phyloP scores from a whole-genome alignment of 2,113 vertebrate species.

The Oncorhynchus mykiss region DNA sequence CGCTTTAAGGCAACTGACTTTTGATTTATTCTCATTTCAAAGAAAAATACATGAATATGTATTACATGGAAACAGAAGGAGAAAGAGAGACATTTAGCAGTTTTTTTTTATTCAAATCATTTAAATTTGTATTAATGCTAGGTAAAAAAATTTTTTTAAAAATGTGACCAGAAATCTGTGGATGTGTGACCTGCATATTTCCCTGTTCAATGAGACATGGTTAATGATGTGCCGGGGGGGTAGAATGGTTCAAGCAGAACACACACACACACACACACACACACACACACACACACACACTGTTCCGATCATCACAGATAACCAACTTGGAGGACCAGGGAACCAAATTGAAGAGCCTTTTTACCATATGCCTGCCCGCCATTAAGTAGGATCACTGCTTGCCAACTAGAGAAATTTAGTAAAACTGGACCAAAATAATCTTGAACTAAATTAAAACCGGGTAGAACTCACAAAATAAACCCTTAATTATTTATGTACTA shows the following conservation, averaged over 20 bases:
- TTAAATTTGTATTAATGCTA: conserved; percentile 57
- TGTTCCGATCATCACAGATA: conserved; percentile 72
- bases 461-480: conserved; percentile 24
- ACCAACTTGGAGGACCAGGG: conserved; percentile 63
- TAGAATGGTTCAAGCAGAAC: conserved; percentile 64
- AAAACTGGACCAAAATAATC: conserved; percentile 24
- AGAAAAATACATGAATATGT: conserved; percentile 65
- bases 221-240: conserved; percentile 64
- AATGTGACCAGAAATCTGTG: conserved; percentile 61
- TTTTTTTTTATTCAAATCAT: conserved; percentile 67
- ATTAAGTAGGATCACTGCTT: conserved; percentile 46
- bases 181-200: conserved; percentile 70
- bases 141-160: conserved; percentile 45
- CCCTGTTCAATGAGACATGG: conserved; percentile 68
- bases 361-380: conserved; percentile 55
- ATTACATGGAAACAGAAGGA: conserved; percentile 45
- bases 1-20: conserved; percentile 51
- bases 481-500: conserved; percentile 19
- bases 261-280: conserved; percentile 41
- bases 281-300: conserved; percentile 44
- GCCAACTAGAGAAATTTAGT: conserved; percentile 23
- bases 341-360: conserved; percentile 67
- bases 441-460: conserved; percentile 19
- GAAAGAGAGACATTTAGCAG: conserved; percentile 47
- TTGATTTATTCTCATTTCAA: conserved; percentile 57